Evolutionary conservation across 2,888 invertebrate species (phyloP).

Genomic region (Ectemnius cavifrons): DNA sequence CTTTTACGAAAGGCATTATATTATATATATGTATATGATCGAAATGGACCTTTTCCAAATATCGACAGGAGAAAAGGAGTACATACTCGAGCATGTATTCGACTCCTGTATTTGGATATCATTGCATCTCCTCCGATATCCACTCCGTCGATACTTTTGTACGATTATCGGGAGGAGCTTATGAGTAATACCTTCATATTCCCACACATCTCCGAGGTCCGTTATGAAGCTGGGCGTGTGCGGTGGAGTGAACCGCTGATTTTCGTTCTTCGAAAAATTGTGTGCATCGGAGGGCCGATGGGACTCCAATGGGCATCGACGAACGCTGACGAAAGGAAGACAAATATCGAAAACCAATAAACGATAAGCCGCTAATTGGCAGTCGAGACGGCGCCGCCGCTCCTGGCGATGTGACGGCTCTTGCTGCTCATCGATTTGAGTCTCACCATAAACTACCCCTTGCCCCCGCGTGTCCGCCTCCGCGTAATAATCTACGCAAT

Average conservation of each 20-base stretch:
- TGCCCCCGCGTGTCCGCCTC: constrained; percentile 32
- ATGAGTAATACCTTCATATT: constrained; percentile 1
- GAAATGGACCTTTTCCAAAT: background rate
- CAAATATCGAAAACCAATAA: constrained; percentile 76
- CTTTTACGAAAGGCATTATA: background rate
- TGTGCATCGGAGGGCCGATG: constrained; percentile 25
- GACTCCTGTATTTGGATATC: no score
- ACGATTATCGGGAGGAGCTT: background rate
- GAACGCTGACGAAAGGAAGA: constrained; percentile 49
- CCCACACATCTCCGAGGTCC: background rate
- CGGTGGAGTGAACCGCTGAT: constrained; percentile 21
- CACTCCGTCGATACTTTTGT: no score
- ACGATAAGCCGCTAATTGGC: constrained; percentile 76
- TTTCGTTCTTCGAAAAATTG: constrained; percentile 51
- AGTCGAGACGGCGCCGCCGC: constrained; percentile 70
- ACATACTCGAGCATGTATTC: no score
- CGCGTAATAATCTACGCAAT: constrained; percentile 45
- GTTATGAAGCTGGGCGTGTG: background rate
- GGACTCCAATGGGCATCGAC: constrained; percentile 31
- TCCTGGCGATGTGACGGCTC: constrained; percentile 50
- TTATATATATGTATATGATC: background rate
- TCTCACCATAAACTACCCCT: constrained; percentile 56
- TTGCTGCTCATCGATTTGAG: constrained; percentile 56
- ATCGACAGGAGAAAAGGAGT: no score
- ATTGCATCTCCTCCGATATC: no score